A percentile compares a stretch with the other conserved stretches of the same genome.
Evolutionary conservation across 2,113 vertebrate genomes (phyloP).

Genomic region (Monopterus albus): DNA sequence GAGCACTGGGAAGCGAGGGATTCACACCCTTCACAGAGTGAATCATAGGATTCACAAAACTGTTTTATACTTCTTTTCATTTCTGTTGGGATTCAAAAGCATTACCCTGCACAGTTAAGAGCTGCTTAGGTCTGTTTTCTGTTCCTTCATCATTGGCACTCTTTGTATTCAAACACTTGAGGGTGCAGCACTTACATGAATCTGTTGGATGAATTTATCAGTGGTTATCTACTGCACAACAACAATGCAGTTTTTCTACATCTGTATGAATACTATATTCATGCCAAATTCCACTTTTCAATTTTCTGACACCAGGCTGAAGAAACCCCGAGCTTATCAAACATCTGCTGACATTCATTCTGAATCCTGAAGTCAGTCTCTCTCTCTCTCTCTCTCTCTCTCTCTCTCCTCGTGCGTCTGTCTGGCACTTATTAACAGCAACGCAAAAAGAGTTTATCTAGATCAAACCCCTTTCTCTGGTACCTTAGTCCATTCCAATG

Average conservation of each 20-base stretch:
- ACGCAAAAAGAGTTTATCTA: conserved; percentile 49
- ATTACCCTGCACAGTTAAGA: conserved; percentile 13
- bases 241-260: not conserved
- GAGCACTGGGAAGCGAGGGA: not conserved
- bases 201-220: not conserved
- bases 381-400: conserved; percentile 1
- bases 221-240: not conserved
- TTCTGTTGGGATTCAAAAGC: conserved; percentile 25
- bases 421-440: conserved; percentile 48
- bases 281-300: not conserved
- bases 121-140: conserved; percentile 33
- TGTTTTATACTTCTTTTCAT: conserved; percentile 23
- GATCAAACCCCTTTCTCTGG: conserved; percentile 37
- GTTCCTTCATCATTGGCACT: conserved; percentile 43
- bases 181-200: conserved; percentile 5
- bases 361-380: conserved; percentile 14
- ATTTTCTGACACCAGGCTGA: conserved; percentile 15
- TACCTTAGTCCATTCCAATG: conserved; percentile 54
- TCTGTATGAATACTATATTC: conserved; percentile 3
- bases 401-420: conserved; percentile 5
- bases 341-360: conserved; percentile 43
- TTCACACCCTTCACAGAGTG: conserved; percentile 11
- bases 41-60: conserved; percentile 23
- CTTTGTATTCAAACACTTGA: conserved; percentile 35
- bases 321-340: conserved; percentile 44